Percentiles rank a stretch among this genome's conserved stretches.
These are phyloP conservation scores for Cuculus canorus DNA, from an alignment of 2,797 vertebrate genomes.

Conservation along the genomic window DNA sequence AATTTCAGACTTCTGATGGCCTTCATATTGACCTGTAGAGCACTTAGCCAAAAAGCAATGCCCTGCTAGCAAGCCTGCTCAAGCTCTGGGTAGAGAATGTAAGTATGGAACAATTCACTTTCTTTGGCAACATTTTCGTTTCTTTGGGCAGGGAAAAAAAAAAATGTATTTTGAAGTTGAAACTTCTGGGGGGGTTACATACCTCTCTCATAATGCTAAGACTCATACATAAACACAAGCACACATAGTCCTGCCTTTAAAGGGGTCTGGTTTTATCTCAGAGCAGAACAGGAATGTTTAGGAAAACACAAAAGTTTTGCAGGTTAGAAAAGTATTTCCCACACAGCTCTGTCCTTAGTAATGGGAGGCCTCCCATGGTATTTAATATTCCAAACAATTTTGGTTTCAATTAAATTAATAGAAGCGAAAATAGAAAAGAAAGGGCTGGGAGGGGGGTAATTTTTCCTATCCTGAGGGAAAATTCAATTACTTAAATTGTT, in stretches of 20 bases:
- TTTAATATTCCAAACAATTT: slow-evolving; percentile 52
- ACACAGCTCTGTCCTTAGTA: not conserved
- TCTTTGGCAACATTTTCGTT: not conserved
- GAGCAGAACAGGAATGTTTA: not conserved
- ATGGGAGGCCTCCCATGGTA: not conserved
- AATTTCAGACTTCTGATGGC: not conserved
- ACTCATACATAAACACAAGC: not conserved
- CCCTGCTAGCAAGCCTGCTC: not conserved
- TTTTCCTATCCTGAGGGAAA: slow-evolving; percentile 62
- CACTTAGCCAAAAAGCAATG: not conserved
- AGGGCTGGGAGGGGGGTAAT: not conserved
- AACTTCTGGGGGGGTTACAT: not conserved
- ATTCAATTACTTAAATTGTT: slow-evolving; percentile 47
- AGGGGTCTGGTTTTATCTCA: not conserved
- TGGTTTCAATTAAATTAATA: slow-evolving; percentile 58
- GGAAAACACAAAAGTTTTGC: not conserved
- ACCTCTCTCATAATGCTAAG: not conserved
- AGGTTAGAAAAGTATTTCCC: slow-evolving; percentile 14
- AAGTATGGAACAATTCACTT: not conserved
- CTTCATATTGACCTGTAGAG: not conserved
- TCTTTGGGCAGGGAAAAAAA: not conserved
- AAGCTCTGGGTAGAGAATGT: not conserved
- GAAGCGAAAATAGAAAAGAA: slow-evolving; percentile 32
- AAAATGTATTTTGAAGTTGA: not conserved
- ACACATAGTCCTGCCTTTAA: not conserved